Base-by-base conservation (phyloP, 1,140 invertebrate genomes). In the Pteromalus puparum region DNA sequence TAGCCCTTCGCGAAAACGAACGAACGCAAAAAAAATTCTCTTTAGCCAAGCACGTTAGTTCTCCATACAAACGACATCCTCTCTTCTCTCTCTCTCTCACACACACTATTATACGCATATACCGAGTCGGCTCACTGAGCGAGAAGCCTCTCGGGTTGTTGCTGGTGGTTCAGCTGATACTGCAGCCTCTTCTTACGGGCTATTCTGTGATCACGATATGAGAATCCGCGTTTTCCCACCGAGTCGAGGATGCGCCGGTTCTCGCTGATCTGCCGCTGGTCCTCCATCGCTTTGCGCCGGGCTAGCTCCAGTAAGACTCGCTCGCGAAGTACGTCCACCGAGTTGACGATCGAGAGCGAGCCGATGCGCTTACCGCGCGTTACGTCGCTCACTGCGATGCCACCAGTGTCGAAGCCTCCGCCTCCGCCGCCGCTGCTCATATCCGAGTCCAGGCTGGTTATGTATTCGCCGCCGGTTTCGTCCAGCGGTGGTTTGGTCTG, bases 331-430 rank as follows among this genome's bases (percentile, higher is more conserved):
- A 95, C 94, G 81, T 95, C 94, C 86, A 95, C 87, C 3, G 94
- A 93, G 88, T 94, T 94, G 3, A 94, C 93, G 38, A 95, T 94
- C 48, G 94, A 95, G 15, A 95, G 87, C 1, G 94, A 94, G 72
- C 91, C 91, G n/a, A 91, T 89, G 28, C 91, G 88, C 82, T 92
- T 92, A 7, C 88, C 87, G 0, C 91, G 89, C 6, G 81, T 46
- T 12, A 75, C 26, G 76, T 78, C 26, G 83, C 79, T 84, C 26
- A 53, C 24, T 1, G 28, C 81, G 34, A 77, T 74, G 24, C 81
- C 72, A 72, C 87, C 78, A 38, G 85, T 86, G 67, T 76, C 79
- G 73, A 84, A 81, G 53, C 85, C 86, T 28, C 85, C 85, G 72
- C 86, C 86, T 18, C 87, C 87, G 6, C 82, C 61, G 53, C 26